phyloP scores from a whole-genome alignment of 2,797 vertebrate species.

The Holocentrus rufus region DNA sequence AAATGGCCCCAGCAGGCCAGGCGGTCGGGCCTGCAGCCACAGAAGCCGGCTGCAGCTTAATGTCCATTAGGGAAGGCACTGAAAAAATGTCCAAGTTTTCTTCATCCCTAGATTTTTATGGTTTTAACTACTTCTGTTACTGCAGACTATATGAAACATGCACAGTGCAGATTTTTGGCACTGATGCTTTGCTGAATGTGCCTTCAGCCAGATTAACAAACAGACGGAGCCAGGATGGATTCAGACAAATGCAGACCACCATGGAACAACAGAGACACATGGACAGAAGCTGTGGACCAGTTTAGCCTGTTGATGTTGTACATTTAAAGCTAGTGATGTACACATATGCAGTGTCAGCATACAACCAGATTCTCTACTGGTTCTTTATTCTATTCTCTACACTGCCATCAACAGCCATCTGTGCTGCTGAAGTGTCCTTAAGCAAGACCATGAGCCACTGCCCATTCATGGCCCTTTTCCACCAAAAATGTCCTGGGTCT shows the following conservation, averaged over 20 bases:
- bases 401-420: neutral
- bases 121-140: neutral
- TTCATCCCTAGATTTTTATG: slow-evolving; percentile 19
- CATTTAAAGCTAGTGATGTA: too few species aligned
- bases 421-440: neutral
- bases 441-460: neutral
- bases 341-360: too few species aligned
- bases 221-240: too few species aligned
- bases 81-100: neutral
- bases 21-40: slow-evolving; percentile 26
- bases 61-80: neutral
- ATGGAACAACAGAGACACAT: too few species aligned
- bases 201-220: too few species aligned
- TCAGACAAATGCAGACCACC: too few species aligned
- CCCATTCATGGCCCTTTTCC: too few species aligned
- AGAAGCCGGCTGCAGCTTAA: neutral
- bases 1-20: slow-evolving; percentile 49
- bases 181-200: too few species aligned
- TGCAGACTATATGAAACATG: neutral
- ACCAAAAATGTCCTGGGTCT: too few species aligned
- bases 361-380: too few species aligned
- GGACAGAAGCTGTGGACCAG: neutral
- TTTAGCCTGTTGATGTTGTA: neutral
- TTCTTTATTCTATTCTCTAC: too few species aligned
- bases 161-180: neutral